Percentiles rank a stretch among this genome's conserved stretches.
These are phyloP conservation scores for Ctenodactylus gundi DNA, from an alignment of 2,113 vertebrate species.

Conservation along the genomic window DNA sequence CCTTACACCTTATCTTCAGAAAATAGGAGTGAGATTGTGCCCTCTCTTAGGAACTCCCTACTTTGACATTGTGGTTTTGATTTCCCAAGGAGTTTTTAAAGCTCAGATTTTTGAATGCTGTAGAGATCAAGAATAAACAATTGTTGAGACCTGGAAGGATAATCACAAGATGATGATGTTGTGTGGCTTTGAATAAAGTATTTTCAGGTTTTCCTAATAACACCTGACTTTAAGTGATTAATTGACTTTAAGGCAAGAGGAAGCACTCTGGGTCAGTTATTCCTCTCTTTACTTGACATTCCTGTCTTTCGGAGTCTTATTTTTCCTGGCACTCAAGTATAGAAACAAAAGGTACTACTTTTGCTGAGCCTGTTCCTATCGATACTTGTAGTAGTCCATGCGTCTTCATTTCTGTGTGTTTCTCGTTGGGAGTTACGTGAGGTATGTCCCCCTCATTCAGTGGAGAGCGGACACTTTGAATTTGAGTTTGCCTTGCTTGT, in stretches of 20 bases:
- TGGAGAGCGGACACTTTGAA: background rate
- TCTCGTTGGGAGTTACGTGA: background rate
- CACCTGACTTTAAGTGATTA: background rate
- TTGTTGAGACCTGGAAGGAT: background rate
- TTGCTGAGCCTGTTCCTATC: background rate
- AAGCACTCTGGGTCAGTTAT: background rate
- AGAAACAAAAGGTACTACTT: background rate
- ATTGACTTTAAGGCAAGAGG: background rate
- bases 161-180: background rate
- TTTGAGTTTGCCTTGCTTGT: background rate
- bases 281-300: background rate
- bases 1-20: background rate
- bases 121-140: background rate
- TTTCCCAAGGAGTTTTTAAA: background rate
- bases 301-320: background rate
- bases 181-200: slow-evolving; percentile 1
- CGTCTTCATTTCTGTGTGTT: background rate
- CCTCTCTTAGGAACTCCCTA: background rate
- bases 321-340: slow-evolving; percentile 4
- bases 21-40: background rate
- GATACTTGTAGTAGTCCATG: background rate
- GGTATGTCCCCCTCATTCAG: background rate
- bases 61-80: background rate
- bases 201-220: background rate
- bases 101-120: background rate